Percentiles rank a stretch among this genome's conserved stretches.
These are phyloP conservation scores for Eupithecia insigniata DNA, from an alignment of 2,888 invertebrate genomes.

Conservation along the genomic window DNA sequence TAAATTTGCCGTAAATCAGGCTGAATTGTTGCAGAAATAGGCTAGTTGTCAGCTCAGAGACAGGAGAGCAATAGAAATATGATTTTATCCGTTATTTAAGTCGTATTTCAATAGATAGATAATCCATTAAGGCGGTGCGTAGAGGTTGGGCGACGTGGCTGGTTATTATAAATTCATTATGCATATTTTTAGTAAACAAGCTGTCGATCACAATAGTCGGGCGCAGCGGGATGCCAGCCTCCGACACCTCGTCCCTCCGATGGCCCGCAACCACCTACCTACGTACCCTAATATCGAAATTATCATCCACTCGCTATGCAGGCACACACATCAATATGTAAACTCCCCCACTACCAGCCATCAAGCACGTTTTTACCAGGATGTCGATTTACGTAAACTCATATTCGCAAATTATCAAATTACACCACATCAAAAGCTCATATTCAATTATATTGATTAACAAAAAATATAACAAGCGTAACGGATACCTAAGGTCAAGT, in stretches of 20 bases:
- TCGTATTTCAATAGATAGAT: constrained; percentile 51
- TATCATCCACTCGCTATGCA: constrained; percentile 59
- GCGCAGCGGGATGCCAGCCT: constrained; percentile 77
- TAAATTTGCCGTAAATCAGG: constrained; percentile 33
- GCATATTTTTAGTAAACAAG: constrained; percentile 85
- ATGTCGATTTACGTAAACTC: constrained; percentile 65
- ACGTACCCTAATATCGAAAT: constrained; percentile 67
- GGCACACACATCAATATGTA: constrained; percentile 43
- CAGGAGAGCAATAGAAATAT: constrained; percentile 40
- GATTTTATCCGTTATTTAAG: constrained; percentile 41
- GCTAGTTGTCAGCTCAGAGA: constrained; percentile 38
- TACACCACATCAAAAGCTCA: constrained; percentile 77
- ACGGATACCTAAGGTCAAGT: constrained; percentile 81
- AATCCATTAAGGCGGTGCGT: constrained; percentile 47
- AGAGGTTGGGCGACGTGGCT: constrained; percentile 64
- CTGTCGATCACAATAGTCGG: constrained; percentile 82
- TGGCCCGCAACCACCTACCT: constrained; percentile 50
- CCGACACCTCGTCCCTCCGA: constrained; percentile 69
- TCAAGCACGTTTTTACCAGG: constrained; percentile 67
- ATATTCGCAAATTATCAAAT: constrained; percentile 77
- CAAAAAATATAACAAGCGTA: constrained; percentile 76
- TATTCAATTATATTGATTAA: constrained; percentile 71
- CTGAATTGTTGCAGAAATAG: constrained; percentile 34
- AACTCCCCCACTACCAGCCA: constrained; percentile 53
- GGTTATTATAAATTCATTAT: constrained; percentile 84